Conservation (phyloP, 30 jellyfish, hydroid and myxozoan species). For the Rhopilema esculentum region DNA sequence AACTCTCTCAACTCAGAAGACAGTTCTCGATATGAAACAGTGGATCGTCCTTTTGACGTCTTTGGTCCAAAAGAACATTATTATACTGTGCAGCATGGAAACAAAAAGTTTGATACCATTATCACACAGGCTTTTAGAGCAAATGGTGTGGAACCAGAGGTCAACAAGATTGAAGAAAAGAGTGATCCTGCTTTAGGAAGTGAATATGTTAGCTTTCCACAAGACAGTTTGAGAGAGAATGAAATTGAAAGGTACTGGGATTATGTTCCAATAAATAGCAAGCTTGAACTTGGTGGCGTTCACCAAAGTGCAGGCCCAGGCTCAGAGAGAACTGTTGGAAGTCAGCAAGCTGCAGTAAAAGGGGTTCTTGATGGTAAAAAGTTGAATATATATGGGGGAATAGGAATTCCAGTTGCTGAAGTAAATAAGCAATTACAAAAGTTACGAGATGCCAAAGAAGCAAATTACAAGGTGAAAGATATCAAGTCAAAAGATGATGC, state of each 20-base stretch:
- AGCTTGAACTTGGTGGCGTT: no score
- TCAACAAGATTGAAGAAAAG: conserved; percentile 1
- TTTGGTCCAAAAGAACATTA: conserved; percentile 58
- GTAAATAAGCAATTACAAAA: background rate
- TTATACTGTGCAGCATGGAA: conserved; percentile 44
- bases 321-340: conserved; percentile 14
- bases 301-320: background rate
- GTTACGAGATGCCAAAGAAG: background rate
- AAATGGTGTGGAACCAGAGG: conserved; percentile 21
- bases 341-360: background rate
- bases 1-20: conserved; percentile 13
- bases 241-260: conserved; percentile 59
- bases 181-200: conserved; percentile 67
- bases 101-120: conserved; percentile 51
- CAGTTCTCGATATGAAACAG: conserved; percentile 27
- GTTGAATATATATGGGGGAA: background rate
- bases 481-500: background rate
- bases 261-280: conserved; percentile 62
- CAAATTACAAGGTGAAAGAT: background rate
- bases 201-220: conserved; percentile 74
- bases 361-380: background rate
- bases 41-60: conserved; percentile 9
- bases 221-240: conserved; percentile 41
- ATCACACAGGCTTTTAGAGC: conserved; percentile 55
- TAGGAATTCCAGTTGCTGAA: background rate